Conservation (phyloP, 1,140 invertebrate species). For the Leptoteleia sp. region DNA sequence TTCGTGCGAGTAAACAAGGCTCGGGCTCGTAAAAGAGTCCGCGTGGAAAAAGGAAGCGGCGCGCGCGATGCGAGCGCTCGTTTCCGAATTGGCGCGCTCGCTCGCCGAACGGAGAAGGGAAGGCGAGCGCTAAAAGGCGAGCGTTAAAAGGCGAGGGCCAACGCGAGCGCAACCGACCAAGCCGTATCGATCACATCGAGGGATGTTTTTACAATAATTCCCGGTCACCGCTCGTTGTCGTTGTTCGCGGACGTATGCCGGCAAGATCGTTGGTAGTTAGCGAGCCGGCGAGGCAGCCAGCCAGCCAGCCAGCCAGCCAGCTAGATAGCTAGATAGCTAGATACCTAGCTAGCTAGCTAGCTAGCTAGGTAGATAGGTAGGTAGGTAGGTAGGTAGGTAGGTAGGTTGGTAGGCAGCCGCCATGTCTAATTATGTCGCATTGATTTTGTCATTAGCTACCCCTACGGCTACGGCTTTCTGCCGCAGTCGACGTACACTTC, state of each 20-base stretch:
- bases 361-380: too few relatives aligned
- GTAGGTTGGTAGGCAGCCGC: conserved; percentile 76
- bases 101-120: conserved; percentile 54
- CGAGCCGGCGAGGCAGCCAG: too few relatives aligned
- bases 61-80: conserved; percentile 47
- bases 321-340: conserved; percentile 69
- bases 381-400: too few relatives aligned
- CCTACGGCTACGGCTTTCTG: conserved; percentile 69
- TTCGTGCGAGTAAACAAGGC: conserved; percentile 56
- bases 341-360: too few relatives aligned
- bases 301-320: too few relatives aligned
- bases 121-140: too few relatives aligned
- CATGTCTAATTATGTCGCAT: conserved; percentile 81
- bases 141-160: too few relatives aligned
- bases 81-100: conserved; percentile 49
- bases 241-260: conserved; percentile 42
- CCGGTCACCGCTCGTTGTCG: conserved; percentile 45
- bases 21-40: conserved; percentile 52
- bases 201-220: conserved; percentile 79
- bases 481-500: conserved; percentile 62
- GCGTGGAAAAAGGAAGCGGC: conserved; percentile 36
- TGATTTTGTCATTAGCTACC: conserved; percentile 81
- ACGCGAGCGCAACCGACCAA: too few relatives aligned
- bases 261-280: conserved; percentile 57
- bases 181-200: conserved; percentile 74